These are phyloP conservation scores for Amazona guildingii DNA, from an alignment of 2,113 vertebrate genomes.

Conservation along the genomic window DNA sequence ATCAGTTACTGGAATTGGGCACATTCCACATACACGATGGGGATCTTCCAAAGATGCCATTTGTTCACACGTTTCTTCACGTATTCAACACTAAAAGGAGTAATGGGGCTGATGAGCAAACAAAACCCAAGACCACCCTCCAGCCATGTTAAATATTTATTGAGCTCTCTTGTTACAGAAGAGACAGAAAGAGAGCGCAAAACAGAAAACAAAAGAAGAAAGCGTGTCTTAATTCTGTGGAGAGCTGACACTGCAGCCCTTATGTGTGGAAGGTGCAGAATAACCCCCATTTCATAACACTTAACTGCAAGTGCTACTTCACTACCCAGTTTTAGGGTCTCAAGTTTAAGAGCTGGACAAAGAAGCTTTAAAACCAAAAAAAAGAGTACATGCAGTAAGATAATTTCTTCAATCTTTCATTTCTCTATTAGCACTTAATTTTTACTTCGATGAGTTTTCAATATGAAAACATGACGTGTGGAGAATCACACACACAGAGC, in stretches of 20 bases:
- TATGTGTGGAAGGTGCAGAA: neutral
- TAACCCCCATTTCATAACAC: neutral
- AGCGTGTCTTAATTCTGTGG: neutral
- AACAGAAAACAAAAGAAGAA: conserved; percentile 7
- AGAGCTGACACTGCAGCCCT: neutral
- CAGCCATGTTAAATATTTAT: conserved; percentile 39
- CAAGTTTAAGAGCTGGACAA: neutral
- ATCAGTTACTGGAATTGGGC: neutral
- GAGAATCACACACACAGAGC: conserved; percentile 3
- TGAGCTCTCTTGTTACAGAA: conserved; percentile 17
- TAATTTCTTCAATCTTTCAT: neutral
- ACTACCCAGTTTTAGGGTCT: neutral
- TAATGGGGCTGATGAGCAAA: neutral
- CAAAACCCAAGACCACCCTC: neutral
- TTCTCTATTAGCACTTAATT: neutral
- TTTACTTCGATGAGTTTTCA: conserved; percentile 2
- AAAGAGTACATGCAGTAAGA: neutral
- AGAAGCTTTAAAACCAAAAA: neutral
- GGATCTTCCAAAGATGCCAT: neutral
- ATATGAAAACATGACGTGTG: conserved; percentile 26
- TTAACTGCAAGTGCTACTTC: neutral
- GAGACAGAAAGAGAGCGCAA: neutral
- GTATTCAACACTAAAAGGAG: neutral
- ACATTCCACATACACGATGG: neutral
- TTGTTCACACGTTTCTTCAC: neutral